These are phyloP conservation scores for Lasaia peninsularis DNA, from an alignment of 1,140 invertebrate genomes.

Conservation along the genomic window DNA sequence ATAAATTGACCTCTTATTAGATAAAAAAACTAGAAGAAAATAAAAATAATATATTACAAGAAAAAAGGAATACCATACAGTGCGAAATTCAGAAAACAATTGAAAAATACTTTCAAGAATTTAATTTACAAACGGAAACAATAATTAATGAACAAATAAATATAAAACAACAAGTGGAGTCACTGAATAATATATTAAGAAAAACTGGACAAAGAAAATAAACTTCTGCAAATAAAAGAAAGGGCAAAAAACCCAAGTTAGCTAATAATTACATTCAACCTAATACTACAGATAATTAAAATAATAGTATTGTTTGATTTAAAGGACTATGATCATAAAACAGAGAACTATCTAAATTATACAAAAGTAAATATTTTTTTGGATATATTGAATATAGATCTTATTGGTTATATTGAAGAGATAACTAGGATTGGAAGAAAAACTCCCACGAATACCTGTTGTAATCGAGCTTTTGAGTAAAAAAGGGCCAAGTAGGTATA, in stretches of 20 bases:
- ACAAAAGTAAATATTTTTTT: background rate
- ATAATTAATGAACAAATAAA: background rate
- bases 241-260: background rate
- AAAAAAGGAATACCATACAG: background rate
- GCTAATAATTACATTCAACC: background rate
- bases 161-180: background rate
- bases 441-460: background rate
- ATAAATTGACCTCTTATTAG: background rate
- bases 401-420: background rate
- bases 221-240: background rate
- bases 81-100: background rate
- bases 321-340: background rate
- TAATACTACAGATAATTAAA: background rate
- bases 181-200: background rate
- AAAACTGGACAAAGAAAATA: background rate
- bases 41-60: background rate
- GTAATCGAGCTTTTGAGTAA: background rate
- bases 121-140: background rate
- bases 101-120: background rate
- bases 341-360: background rate
- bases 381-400: background rate
- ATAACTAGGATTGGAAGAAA: background rate
- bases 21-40: background rate
- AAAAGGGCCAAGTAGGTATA: background rate
- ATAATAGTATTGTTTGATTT: background rate